Evolutionary conservation across 2,888 invertebrate genomes (phyloP), one percentile per base, ranked within the genome.

Genomic region (Chymomyza amoena): DNA sequence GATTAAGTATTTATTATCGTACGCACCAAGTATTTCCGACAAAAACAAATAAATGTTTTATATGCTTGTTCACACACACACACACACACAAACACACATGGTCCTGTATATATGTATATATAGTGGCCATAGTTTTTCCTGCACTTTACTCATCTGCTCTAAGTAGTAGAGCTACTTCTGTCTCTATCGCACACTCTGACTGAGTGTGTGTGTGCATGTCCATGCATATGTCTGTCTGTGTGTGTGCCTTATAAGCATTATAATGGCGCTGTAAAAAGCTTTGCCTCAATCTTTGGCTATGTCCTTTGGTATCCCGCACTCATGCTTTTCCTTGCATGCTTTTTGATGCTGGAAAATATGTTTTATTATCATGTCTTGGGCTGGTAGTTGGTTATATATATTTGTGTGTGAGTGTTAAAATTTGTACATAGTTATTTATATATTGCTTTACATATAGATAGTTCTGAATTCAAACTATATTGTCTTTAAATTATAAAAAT

Each of bases 1-100:
- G 84, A 84, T 84, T 87, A 84, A 87, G 87, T 87, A 84, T 84
- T 84, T 84, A 84, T 84, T 84, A 84, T 84, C 84, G 78, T 84
- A 84, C 84, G 84, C 84, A 85, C 84, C 86, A 83, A 84, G 84
- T 79, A 81, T 70, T 84, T 83, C 79, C 84, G 84, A 87, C 87
- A 83, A 84, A 87, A 84, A 87, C 87, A 85, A 84, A 84, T 82
- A 87, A 84, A 84, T 84, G 79, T 79, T 80, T 75, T 76, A 76
- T 80, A 69, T 75, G 66, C 62, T 52, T 45, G 57, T 56, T 61
- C 16, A 70, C 54, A 69, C 28, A 70, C 39, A 64, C 28, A 36
- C 32, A 57, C 60, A 45, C 28, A 51, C 15, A 62, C n/a, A n/a
- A n/a, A n/a, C n/a, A n/a, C 7, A 66, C 20, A 51, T n/a, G 25